Evolutionary conservation across 2,888 invertebrate species (phyloP).

Genomic region (Actias luna): DNA sequence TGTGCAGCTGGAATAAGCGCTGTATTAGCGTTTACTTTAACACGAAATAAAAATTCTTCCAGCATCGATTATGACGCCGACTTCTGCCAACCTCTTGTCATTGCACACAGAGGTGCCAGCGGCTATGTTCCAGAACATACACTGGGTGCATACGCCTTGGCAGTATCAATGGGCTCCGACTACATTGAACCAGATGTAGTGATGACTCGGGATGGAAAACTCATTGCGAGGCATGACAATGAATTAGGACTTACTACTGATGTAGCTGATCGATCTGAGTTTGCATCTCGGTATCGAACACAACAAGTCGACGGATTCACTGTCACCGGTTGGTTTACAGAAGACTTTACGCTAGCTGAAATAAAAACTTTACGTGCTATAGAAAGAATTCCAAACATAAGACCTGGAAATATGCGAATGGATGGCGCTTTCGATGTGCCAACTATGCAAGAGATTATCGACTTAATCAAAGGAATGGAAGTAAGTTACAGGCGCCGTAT

Average conservation of each 20-base stretch:
- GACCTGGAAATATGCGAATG: slow-evolving; percentile 69
- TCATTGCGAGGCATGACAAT: slow-evolving; percentile 71
- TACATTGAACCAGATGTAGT: slow-evolving; percentile 73
- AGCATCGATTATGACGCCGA: slow-evolving; percentile 43
- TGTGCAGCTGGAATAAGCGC: slow-evolving; percentile 28
- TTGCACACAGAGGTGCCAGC: slow-evolving; percentile 71
- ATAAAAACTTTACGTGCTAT: slow-evolving; percentile 63
- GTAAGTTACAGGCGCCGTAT: slow-evolving; percentile 53
- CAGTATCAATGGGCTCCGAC: slow-evolving; percentile 70
- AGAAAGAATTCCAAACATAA: slow-evolving; percentile 61
- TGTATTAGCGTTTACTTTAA: slow-evolving; percentile 30
- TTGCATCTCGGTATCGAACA: slow-evolving; percentile 55
- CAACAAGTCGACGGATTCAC: slow-evolving; percentile 56
- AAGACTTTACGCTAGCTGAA: slow-evolving; percentile 71
- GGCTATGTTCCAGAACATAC: slow-evolving; percentile 74
- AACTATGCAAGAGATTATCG: slow-evolving; percentile 70
- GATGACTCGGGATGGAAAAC: slow-evolving; percentile 65
- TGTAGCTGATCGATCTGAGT: slow-evolving; percentile 57
- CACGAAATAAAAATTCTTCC: slow-evolving; percentile 24
- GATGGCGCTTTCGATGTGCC: slow-evolving; percentile 57
- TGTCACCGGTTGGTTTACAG: slow-evolving; percentile 67
- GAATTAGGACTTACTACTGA: slow-evolving; percentile 65
- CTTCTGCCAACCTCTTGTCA: slow-evolving; percentile 57
- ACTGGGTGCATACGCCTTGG: slow-evolving; percentile 68
- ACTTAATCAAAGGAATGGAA: slow-evolving; percentile 64